Evolutionary conservation across 1,140 invertebrate species (phyloP), one percentile per base, ranked within the genome.

Genomic region (Zaprionus nigranus): DNA sequence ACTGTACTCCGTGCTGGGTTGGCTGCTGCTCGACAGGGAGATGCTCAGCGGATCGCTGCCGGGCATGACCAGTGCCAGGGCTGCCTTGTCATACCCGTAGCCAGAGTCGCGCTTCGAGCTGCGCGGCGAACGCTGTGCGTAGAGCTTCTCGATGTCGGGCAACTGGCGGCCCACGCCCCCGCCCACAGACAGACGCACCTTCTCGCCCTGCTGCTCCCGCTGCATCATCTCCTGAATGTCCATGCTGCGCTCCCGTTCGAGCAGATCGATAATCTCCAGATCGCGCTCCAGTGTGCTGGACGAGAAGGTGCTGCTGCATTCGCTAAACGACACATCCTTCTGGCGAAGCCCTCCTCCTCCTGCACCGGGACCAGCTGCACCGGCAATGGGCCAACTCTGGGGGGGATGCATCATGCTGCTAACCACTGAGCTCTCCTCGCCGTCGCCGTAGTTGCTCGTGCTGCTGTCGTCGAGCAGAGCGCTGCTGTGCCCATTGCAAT

Each of bases 201-300:
- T 82, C 2, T 92, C 92, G 24, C 78, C 77, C 30, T 81, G 75
- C 58, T 88, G 74, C 13, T 93, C 92, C 0, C 84, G 78, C 17
- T 87, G 83, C 26, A 93, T 68, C 83, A 93, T 91, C 22, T 93
- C 92, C 59, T 90, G 85, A 17, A 93, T 87, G 40, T 93, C 92
- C 84, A 93, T 91, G 77, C 91, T 93, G 28, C 92, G 80, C 63
- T 93, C 91, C 12, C 92, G 87, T 40, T 93, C 92, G 22, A 93
- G 61, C 63, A 92, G 66, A 65, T 93, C 92, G 22, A 93, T 93
- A 1, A 93, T 93, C 70, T 93, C 92, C 60, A 93, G 20, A 46
- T 93, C 92, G 1, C 92, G 81, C 4, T 92, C 92, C 58, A 93
- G 17, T 5, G 92, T 93, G 73, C 92, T 92, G 1, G 87, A 82